phyloP scores from a whole-genome alignment of 2,888 invertebrate species.

The Acronicta alni region DNA sequence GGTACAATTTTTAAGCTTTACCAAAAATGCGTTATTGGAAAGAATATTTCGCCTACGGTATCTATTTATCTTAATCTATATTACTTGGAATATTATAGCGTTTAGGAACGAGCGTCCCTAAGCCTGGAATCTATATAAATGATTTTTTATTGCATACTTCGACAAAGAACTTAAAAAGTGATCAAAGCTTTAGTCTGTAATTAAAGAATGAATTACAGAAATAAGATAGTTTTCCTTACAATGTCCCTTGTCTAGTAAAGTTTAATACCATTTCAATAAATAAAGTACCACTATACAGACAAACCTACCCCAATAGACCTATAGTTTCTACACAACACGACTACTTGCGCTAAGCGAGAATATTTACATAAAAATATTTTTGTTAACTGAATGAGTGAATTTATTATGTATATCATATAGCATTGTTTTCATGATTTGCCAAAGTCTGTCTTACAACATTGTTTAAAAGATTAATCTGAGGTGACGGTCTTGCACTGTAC shows the following conservation, averaged over 20 bases:
- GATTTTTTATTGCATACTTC: slow-evolving; percentile 9
- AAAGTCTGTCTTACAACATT: slow-evolving; percentile 15
- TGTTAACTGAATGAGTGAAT: slow-evolving; percentile 24
- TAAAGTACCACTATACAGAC: slow-evolving; percentile 36
- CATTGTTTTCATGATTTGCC: slow-evolving; percentile 17
- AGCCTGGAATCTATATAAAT: slow-evolving; percentile 6
- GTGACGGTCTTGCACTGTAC: slow-evolving; percentile 49
- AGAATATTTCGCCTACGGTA: slow-evolving; percentile 29
- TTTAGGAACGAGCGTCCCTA: slow-evolving; percentile 7
- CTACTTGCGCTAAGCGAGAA: slow-evolving; percentile 37
- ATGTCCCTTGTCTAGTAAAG: slow-evolving; percentile 26
- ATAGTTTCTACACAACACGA: slow-evolving; percentile 25
- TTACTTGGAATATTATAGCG: slow-evolving; percentile 43
- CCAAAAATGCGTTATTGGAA: slow-evolving; percentile 31
- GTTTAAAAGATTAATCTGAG: slow-evolving; percentile 21
- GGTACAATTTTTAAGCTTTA: slow-evolving; percentile 36
- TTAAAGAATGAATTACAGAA: slow-evolving; percentile 17
- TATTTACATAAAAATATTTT: slow-evolving; percentile 39
- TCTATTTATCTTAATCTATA: slow-evolving; percentile 37
- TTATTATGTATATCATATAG: slow-evolving; percentile 5
- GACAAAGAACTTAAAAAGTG: slow-evolving; percentile 19
- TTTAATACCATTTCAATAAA: slow-evolving; percentile 45
- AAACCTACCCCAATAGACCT: slow-evolving; percentile 26
- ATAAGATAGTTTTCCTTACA: slow-evolving; percentile 8
- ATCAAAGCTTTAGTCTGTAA: slow-evolving; percentile 3